These are phyloP conservation scores for Diachrysia chrysitis DNA, from an alignment of 2,888 invertebrate species.

Conservation along the genomic window DNA sequence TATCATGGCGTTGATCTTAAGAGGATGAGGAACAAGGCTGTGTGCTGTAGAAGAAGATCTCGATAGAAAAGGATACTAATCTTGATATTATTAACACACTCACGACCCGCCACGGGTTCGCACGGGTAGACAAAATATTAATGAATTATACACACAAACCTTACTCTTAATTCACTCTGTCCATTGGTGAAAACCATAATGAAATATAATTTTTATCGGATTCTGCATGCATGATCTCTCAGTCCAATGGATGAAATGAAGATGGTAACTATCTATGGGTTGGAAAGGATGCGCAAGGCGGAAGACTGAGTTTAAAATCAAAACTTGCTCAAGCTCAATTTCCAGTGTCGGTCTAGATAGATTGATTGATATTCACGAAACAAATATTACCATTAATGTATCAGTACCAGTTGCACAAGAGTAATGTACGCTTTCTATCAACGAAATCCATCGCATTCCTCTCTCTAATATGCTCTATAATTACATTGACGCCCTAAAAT, in stretches of 20 bases:
- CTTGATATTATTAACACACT: too few relatives aligned
- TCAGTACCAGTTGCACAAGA: background rate
- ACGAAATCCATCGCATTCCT: slow-evolving; percentile 45
- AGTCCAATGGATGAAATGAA: background rate
- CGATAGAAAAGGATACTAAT: too few relatives aligned
- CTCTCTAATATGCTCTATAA: slow-evolving; percentile 43
- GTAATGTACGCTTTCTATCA: slow-evolving; percentile 36
- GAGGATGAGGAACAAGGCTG: background rate
- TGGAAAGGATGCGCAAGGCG: background rate
- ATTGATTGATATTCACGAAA: background rate
- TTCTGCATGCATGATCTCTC: too few relatives aligned
- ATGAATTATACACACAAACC: too few relatives aligned
- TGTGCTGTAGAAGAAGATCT: too few relatives aligned
- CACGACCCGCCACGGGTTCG: too few relatives aligned
- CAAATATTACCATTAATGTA: background rate
- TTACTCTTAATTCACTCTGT: too few relatives aligned
- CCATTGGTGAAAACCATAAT: too few relatives aligned
- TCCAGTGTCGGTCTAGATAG: background rate
- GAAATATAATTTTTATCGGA: too few relatives aligned
- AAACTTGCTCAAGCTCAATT: background rate
- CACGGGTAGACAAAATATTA: too few relatives aligned
- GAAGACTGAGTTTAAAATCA: background rate
- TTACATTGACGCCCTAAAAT: slow-evolving; percentile 35
- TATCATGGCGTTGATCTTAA: background rate
- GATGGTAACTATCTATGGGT: too few relatives aligned